These are phyloP conservation scores for Hemistola chrysoprasaria DNA, from an alignment of 2,888 invertebrate species.

Conservation along the genomic window DNA sequence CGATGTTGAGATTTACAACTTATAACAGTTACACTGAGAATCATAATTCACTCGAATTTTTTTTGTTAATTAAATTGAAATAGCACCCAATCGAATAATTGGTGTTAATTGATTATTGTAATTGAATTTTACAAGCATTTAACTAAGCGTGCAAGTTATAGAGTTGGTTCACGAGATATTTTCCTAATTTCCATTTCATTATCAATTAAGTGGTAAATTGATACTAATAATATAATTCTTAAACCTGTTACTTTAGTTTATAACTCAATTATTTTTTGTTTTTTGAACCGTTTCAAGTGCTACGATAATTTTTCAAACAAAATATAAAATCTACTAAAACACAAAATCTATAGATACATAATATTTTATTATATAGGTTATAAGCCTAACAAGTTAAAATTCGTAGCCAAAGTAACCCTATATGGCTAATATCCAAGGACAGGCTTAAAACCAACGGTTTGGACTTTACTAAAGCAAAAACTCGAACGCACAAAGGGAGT, in stretches of 20 bases:
- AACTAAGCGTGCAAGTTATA: slow-evolving; percentile 18
- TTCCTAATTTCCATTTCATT: too few relatives aligned
- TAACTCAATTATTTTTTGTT: too few relatives aligned
- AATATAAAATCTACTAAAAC: too few relatives aligned
- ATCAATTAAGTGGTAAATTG: too few relatives aligned
- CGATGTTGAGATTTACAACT: slow-evolving; percentile 31
- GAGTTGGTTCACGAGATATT: slow-evolving; percentile 6
- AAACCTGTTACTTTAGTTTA: too few relatives aligned
- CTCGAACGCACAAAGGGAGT: slow-evolving; percentile 49
- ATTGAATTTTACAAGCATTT: slow-evolving; percentile 28
- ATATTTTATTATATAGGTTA: too few relatives aligned
- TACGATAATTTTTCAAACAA: too few relatives aligned
- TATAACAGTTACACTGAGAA: slow-evolving; percentile 29
- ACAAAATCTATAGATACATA: too few relatives aligned
- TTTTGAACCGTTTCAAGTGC: too few relatives aligned
- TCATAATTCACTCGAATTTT: slow-evolving; percentile 36
- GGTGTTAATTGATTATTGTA: slow-evolving; percentile 26
- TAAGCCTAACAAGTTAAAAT: too few relatives aligned
- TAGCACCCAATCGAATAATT: slow-evolving; percentile 27
- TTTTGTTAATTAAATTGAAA: slow-evolving; percentile 26
- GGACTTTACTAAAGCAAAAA: slow-evolving; percentile 51
- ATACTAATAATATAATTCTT: too few relatives aligned
- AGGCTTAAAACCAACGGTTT: slow-evolving; percentile 29
- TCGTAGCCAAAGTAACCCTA: slow-evolving; percentile 17
- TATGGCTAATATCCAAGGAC: slow-evolving; percentile 17